phyloP scores from a whole-genome alignment of 2,113 vertebrate species.

The Sinocyclocheilus anophthalmus region DNA sequence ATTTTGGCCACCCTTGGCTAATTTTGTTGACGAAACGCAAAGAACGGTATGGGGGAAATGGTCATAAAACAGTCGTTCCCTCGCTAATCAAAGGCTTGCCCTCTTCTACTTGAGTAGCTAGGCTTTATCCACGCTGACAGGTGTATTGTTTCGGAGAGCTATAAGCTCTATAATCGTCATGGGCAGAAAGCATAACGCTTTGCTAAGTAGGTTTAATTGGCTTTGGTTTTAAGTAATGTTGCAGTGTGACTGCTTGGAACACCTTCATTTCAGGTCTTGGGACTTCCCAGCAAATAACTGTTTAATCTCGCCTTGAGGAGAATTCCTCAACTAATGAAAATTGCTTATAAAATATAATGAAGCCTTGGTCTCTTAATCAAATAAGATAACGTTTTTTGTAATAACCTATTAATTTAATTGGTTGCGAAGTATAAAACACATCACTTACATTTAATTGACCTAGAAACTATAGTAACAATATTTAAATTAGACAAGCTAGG shows the following conservation, averaged over 20 bases:
- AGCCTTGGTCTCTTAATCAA: slow-evolving; percentile 97
- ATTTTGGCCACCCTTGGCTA: slow-evolving; percentile 82
- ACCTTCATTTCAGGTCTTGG: slow-evolving; percentile 90
- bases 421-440: slow-evolving; percentile 97
- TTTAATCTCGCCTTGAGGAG: slow-evolving; percentile 96
- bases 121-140: slow-evolving; percentile 94
- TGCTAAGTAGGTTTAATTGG: slow-evolving; percentile 97
- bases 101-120: slow-evolving; percentile 93
- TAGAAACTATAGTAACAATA: slow-evolving; percentile 96
- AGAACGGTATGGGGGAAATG: slow-evolving; percentile 73
- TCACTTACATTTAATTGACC: slow-evolving; percentile 99
- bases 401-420: slow-evolving; percentile 99
- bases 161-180: slow-evolving; percentile 94
- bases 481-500: slow-evolving; percentile 90
- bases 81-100: slow-evolving; percentile 82
- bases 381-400: slow-evolving; percentile 90
- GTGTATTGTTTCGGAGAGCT: slow-evolving; percentile 97
- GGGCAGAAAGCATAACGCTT: slow-evolving; percentile 92
- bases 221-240: slow-evolving; percentile 97
- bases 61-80: slow-evolving; percentile 87
- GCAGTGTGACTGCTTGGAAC: slow-evolving; percentile 84
- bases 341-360: slow-evolving; percentile 99
- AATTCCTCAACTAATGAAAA: slow-evolving; percentile 97
- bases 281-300: slow-evolving; percentile 87
- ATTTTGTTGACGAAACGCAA: slow-evolving; percentile 69